These are phyloP conservation scores for Tautogolabrus adspersus DNA, from an alignment of 2,113 vertebrate species.

Conservation along the genomic window DNA sequence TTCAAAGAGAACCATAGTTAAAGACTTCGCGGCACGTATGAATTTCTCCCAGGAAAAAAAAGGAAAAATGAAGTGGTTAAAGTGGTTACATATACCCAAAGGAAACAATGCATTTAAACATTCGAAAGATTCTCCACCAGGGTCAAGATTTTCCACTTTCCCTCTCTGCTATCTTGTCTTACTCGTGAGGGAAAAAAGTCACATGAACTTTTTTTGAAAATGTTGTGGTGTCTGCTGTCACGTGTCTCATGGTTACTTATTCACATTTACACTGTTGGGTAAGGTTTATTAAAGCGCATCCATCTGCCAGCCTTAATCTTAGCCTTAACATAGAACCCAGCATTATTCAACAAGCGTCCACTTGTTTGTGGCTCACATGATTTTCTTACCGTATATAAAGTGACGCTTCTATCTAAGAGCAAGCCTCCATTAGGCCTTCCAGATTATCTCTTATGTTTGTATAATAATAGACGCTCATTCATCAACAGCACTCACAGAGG, in stretches of 20 bases:
- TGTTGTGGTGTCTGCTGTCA: background rate
- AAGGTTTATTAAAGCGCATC: background rate
- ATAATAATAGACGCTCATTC: too few species aligned
- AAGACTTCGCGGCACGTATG: slow-evolving; percentile 3
- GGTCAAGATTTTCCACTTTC: slow-evolving; percentile 60
- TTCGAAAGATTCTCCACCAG: background rate
- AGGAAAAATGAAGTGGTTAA: background rate
- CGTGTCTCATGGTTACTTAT: background rate
- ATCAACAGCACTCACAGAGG: background rate
- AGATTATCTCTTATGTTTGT: background rate
- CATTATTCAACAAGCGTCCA: slow-evolving; percentile 6
- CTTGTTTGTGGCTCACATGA: slow-evolving; percentile 10
- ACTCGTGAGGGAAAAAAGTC: slow-evolving; percentile 7
- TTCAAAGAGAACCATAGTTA: slow-evolving; percentile 23
- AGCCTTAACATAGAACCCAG: background rate
- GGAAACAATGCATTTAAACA: background rate
- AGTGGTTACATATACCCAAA: background rate
- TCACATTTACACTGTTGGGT: slow-evolving; percentile 3
- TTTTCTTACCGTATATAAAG: background rate
- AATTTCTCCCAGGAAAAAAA: slow-evolving; percentile 12
- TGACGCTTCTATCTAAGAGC: background rate
- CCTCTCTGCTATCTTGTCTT: background rate
- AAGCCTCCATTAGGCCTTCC: background rate
- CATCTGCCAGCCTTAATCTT: background rate
- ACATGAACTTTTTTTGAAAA: slow-evolving; percentile 4